Evolutionary conservation across 1,140 invertebrate genomes (phyloP), one percentile per base, ranked within the genome.

Genomic region (Ctenoplectra terminalis): DNA sequence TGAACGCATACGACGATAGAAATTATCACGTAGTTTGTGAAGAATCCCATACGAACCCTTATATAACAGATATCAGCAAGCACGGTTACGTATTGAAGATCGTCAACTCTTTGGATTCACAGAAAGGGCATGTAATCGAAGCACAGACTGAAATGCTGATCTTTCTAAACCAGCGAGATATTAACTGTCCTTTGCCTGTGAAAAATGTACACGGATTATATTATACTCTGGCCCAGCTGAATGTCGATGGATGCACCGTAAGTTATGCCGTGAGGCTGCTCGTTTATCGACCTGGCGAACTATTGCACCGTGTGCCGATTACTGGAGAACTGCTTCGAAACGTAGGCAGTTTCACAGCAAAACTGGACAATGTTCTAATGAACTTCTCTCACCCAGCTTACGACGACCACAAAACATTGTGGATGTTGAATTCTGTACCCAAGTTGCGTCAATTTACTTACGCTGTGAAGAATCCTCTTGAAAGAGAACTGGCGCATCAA

Each of bases 21-120:
- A 98, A 98, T 92, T 98, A 95, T 88, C 94, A 90, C 82, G 92
- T 95, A 31, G 89, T 91, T 70, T 94, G 91, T 4, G 92, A 95
- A 52, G 91, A 92, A 1, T 94, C 95, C 72, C 93, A 95, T 67
- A 94, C 95, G 84, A 96, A 96, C 92, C 94, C 95, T 0, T 84
- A 96, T 9, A 94, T 96, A 43, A 92, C 93, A 0, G 89, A 91
- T 0, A 93, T 95, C 60, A 94, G 92, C 34, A 64, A 80, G 23
- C 63, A 96, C 85, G 97, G 97, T 0, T 98, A 98, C 87, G 96
- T 97, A 15, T 92, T 98, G 43, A 98, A 98, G 93, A 95, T 98
- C 54, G 93, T 97, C 31, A 98, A 98, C 92, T 95, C 96, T 0
- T 93, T 97, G 88, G 97, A 98, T 90, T 97, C 97, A 0, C 94